Evolutionary conservation across 2,888 invertebrate species (phyloP).

Genomic region (Harpagoxenus sublaevis): DNA sequence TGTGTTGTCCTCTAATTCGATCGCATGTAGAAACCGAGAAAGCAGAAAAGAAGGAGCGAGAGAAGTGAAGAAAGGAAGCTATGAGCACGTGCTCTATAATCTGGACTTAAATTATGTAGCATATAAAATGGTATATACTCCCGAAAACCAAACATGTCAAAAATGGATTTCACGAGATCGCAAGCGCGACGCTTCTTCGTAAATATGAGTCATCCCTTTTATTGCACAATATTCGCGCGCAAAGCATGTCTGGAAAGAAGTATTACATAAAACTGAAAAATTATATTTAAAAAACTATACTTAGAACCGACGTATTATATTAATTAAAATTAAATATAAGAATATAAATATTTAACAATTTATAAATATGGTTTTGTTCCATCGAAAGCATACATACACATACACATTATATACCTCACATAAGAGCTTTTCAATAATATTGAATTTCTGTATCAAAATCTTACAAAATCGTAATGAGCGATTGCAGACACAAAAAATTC

Average conservation of each 20-base stretch:
- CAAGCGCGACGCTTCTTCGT: background rate
- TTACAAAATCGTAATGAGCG: background rate
- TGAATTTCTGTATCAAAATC: background rate
- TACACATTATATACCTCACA: background rate
- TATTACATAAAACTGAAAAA: slow-evolving; percentile 5
- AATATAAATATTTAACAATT: background rate
- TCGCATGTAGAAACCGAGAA: slow-evolving; percentile 36
- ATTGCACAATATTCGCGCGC: background rate
- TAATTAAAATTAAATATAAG: background rate
- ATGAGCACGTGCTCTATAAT: slow-evolving; percentile 57
- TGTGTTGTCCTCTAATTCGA: slow-evolving; percentile 61
- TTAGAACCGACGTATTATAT: background rate
- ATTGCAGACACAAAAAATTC: background rate
- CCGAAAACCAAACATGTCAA: slow-evolving; percentile 53
- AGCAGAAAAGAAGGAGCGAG: background rate
- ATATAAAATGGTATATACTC: slow-evolving; percentile 46
- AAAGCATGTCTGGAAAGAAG: background rate
- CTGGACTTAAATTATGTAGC: slow-evolving; percentile 67
- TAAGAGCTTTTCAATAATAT: background rate
- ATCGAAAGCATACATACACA: too few species aligned
- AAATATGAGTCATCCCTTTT: slow-evolving; percentile 22
- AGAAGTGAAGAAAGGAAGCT: slow-evolving; percentile 34
- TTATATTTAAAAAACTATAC: background rate
- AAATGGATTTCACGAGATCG: slow-evolving; percentile 55
- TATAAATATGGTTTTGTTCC: background rate